A percentile compares a stretch with the other conserved stretches of the same genome.
Evolutionary conservation across 2,113 vertebrate genomes (phyloP).

Genomic region (Festucalex cinctus): DNA sequence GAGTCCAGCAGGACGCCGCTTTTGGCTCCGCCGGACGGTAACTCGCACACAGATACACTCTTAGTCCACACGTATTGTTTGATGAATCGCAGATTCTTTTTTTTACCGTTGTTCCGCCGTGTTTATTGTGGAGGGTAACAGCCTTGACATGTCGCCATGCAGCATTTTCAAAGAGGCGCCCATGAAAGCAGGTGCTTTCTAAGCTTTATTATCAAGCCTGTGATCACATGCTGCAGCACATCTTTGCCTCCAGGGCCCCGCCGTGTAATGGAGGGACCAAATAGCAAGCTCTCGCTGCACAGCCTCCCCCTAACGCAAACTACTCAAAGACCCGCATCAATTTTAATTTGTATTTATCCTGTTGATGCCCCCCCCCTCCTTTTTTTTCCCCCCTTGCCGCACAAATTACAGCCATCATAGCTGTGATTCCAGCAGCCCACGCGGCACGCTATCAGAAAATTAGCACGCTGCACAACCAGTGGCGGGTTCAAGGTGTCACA

Average conservation of each 20-base stretch:
- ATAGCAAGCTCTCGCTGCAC: conserved; percentile 44
- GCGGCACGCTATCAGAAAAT: conserved; percentile 75
- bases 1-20: conserved; percentile 81
- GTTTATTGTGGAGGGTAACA: conserved; percentile 4
- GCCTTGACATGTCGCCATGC: conserved; percentile 17
- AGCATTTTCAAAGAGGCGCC: conserved; percentile 4
- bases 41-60: conserved; percentile 13
- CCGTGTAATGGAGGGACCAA: conserved; percentile 46
- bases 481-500: conserved; percentile 76
- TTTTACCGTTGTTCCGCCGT: conserved; percentile 63
- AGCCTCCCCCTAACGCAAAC: conserved; percentile 59
- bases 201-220: conserved; percentile 28
- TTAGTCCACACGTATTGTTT: conserved; percentile 69
- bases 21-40: conserved; percentile 48
- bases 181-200: conserved; percentile 11
- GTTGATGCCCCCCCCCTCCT: conserved; percentile 71
- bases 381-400: conserved; percentile 22
- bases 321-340: conserved; percentile 76
- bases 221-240: conserved; percentile 35
- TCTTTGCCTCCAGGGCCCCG: conserved; percentile 56
- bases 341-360: conserved; percentile 83
- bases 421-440: conserved; percentile 67
- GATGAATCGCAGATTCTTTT: conserved; percentile 81
- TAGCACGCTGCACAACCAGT: conserved; percentile 76
- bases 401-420: conserved; percentile 79